These are phyloP conservation scores for Salvelinus fontinalis DNA, from an alignment of 2,113 vertebrate species.

Conservation along the genomic window DNA sequence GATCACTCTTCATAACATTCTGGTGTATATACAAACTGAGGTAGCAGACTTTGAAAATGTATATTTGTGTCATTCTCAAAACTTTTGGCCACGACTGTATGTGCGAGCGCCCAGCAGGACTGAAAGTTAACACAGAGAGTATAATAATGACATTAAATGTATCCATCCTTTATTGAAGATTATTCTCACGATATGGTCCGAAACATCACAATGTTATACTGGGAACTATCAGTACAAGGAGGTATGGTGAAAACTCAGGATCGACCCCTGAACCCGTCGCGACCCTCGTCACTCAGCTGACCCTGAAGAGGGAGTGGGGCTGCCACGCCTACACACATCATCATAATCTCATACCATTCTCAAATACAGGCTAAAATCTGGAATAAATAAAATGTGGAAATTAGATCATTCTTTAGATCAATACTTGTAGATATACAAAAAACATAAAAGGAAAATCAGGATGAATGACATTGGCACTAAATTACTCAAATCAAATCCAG, in stretches of 20 bases:
- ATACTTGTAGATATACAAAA: slow-evolving; percentile 77
- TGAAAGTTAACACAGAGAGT: not conserved
- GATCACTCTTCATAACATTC: too few relatives aligned
- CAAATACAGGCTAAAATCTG: slow-evolving; percentile 85
- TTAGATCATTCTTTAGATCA: slow-evolving; percentile 71
- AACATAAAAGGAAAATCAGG: slow-evolving; percentile 60
- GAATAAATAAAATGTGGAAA: slow-evolving; percentile 91
- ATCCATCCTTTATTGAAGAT: slow-evolving; percentile 93
- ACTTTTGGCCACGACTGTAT: too few relatives aligned
- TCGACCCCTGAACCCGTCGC: slow-evolving; percentile 27
- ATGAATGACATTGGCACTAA: slow-evolving; percentile 61
- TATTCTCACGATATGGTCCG: slow-evolving; percentile 90
- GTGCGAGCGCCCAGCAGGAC: not conserved
- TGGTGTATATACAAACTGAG: too few relatives aligned
- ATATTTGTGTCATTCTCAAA: too few relatives aligned
- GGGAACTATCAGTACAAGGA: slow-evolving; percentile 83
- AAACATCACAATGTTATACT: slow-evolving; percentile 91
- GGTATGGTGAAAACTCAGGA: slow-evolving; percentile 76
- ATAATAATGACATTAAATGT: slow-evolving; percentile 37
- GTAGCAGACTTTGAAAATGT: too few relatives aligned
- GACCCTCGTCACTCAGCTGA: slow-evolving; percentile 72
- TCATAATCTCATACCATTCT: slow-evolving; percentile 55
- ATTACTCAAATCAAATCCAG: slow-evolving; percentile 23
- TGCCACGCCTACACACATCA: slow-evolving; percentile 59
- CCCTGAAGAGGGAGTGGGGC: slow-evolving; percentile 70